phyloP scores from a whole-genome alignment of 1,140 invertebrate genomes.

The Caenorhabditis brenneri region DNA sequence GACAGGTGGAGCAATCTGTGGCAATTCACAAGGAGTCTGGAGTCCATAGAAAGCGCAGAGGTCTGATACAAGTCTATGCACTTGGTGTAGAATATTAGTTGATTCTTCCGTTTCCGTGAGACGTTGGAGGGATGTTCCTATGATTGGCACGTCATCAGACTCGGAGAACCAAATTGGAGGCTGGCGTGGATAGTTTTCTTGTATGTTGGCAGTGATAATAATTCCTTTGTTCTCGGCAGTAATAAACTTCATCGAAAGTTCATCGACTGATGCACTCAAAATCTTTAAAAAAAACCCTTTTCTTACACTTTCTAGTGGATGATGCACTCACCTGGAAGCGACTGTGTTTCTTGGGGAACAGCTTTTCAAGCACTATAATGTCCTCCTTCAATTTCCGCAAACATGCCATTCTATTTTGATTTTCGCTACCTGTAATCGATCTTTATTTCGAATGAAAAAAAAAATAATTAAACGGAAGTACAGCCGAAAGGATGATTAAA shows the following conservation, averaged over 20 bases:
- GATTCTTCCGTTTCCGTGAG: conserved; percentile 77
- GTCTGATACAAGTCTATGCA: conserved; percentile 62
- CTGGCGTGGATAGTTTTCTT: conserved; percentile 96
- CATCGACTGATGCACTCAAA: conserved; percentile 93
- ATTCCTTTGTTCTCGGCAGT: conserved; percentile 90
- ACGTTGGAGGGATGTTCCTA: conserved; percentile 91
- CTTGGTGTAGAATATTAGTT: conserved; percentile 45
- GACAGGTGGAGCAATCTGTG: conserved; percentile 52
- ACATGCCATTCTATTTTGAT: conserved; percentile 78
- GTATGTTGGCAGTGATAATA: conserved; percentile 93
- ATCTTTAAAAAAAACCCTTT: conserved; percentile 83
- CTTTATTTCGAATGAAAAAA: neutral
- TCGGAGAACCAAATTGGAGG: conserved; percentile 99
- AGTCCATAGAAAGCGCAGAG: conserved; percentile 66
- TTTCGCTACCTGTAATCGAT: neutral
- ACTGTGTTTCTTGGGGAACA: conserved; percentile 93
- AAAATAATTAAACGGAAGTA: neutral
- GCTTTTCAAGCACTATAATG: conserved; percentile 91
- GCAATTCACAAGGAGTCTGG: conserved; percentile 59
- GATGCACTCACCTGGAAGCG: conserved; percentile 83
- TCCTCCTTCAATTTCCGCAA: conserved; percentile 94
- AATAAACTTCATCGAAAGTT: conserved; percentile 94
- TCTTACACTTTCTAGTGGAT: no score
- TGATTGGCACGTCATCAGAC: conserved; percentile 85
- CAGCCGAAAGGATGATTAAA: no score